Conservation (phyloP, 2,888 invertebrate genomes). For the Papilio gigon region DNA sequence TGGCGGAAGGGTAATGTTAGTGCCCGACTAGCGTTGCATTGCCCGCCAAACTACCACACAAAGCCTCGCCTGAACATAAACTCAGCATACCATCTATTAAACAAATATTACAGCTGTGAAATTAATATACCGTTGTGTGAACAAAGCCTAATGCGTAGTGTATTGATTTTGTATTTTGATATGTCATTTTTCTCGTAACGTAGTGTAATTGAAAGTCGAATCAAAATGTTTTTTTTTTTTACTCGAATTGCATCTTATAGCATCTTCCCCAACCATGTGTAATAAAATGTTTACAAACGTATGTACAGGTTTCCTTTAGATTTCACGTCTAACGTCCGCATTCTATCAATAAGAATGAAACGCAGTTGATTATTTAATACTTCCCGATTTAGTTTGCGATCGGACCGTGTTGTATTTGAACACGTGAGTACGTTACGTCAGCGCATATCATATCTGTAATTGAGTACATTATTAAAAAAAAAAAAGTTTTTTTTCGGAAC, state of each 20-base stretch:
- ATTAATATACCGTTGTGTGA: no score
- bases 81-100: background rate
- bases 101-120: no score
- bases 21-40: background rate
- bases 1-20: no score
- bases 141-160: background rate
- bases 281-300: background rate
- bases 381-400: conserved; percentile 25
- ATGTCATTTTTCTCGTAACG: no score
- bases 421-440: background rate
- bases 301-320: background rate
- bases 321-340: background rate
- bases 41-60: no score
- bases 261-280: background rate
- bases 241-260: background rate
- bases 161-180: conserved; percentile 20
- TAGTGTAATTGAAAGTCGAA: no score
- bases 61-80: no score
- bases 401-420: background rate
- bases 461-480: no score
- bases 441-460: no score
- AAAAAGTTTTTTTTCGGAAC: no score
- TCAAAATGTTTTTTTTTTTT: background rate
- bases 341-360: conserved; percentile 10
- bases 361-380: conserved; percentile 13